phyloP scores from a whole-genome alignment of 2,113 vertebrate species.

The Syngnathus typhle region DNA sequence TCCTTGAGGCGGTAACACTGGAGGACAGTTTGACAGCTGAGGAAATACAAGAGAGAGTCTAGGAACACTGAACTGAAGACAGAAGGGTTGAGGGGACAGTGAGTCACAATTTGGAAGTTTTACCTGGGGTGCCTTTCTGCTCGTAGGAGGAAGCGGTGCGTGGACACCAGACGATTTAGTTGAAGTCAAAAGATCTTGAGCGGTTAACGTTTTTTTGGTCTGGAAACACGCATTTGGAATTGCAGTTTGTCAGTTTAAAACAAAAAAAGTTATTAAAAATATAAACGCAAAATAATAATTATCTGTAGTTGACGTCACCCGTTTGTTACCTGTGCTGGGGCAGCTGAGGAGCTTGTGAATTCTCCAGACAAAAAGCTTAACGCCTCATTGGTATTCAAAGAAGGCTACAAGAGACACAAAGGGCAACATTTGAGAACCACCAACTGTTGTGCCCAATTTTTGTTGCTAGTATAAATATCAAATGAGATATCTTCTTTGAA shows the following conservation, averaged over 20 bases:
- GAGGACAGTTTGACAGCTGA: conserved; percentile 19
- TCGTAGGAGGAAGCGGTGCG: conserved; percentile 9
- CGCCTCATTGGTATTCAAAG: conserved; percentile 51
- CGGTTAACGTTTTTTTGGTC: conserved; percentile 31
- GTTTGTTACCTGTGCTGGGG: conserved; percentile 36
- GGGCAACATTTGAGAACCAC: too few species aligned
- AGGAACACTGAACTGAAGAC: background rate
- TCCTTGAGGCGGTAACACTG: conserved; percentile 52
- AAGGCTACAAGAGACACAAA: conserved; percentile 44
- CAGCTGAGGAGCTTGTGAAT: conserved; percentile 39
- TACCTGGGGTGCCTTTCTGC: conserved; percentile 37
- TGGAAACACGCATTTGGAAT: conserved; percentile 6
- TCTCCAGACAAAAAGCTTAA: conserved; percentile 64
- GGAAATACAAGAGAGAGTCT: conserved; percentile 2
- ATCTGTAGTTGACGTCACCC: background rate
- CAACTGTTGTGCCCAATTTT: background rate
- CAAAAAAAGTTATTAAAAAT: background rate
- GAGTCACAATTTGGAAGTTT: background rate
- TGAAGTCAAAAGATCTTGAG: conserved; percentile 35
- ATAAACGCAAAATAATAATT: background rate
- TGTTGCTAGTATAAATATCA: background rate
- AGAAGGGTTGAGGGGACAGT: conserved; percentile 39
- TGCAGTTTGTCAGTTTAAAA: too few species aligned
- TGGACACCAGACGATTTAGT: conserved; percentile 34
- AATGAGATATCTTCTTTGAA: background rate